phyloP scores from a whole-genome alignment of 2,797 vertebrate genomes.

The Anabas testudineus region DNA sequence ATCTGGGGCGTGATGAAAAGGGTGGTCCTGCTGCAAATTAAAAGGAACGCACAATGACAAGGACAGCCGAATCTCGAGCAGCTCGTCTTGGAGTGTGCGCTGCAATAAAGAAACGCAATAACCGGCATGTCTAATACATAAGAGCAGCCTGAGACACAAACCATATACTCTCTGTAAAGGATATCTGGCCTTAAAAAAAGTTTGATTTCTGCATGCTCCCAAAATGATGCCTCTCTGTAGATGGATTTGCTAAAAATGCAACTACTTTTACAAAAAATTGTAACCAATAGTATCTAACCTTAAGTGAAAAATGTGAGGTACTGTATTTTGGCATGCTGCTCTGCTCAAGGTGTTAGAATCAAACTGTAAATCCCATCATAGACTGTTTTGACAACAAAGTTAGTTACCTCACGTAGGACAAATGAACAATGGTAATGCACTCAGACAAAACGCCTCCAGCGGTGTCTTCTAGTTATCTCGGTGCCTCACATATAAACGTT shows the following conservation, averaged over 20 bases:
- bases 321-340: constrained; percentile 1
- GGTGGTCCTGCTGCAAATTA: constrained; percentile 66
- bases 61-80: constrained; percentile 50
- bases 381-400: constrained; percentile 23
- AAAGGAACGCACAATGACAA: constrained; percentile 69
- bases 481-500: constrained; percentile 62
- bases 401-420: constrained; percentile 14
- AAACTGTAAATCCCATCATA: constrained; percentile 24
- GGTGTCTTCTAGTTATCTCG: constrained; percentile 54
- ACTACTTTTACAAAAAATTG: constrained; percentile 22
- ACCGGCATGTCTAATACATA: not conserved
- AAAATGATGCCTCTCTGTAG: constrained; percentile 50
- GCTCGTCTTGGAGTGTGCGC: constrained; percentile 12
- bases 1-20: constrained; percentile 75
- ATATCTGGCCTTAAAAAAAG: constrained; percentile 45
- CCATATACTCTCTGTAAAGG: no score
- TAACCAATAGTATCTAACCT: constrained; percentile 24
- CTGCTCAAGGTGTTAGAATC: not conserved
- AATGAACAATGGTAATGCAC: constrained; percentile 21
- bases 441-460: constrained; percentile 57
- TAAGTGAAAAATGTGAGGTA: no score
- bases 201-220: constrained; percentile 40
- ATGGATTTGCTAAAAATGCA: constrained; percentile 45
- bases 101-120: constrained; percentile 26
- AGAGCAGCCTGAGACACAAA: not conserved